Base-by-base conservation (phyloP, 2,797 vertebrate species). In the Leuciscus waleckii region DNA sequence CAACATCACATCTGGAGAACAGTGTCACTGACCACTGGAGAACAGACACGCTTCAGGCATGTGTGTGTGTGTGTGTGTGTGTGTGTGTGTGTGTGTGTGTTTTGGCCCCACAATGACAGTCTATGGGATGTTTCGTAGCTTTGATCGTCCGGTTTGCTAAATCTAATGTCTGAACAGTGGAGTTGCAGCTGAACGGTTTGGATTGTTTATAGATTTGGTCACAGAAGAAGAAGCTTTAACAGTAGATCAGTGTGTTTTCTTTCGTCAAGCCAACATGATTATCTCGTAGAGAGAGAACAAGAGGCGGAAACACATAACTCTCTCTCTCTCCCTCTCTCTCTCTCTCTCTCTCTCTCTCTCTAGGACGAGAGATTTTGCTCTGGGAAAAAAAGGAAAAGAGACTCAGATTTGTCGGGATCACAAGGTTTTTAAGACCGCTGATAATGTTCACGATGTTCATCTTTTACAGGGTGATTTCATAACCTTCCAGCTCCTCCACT, bases 401-500 rank as follows among this genome's bases (percentile, higher is more conserved):
- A 89, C 76, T 56, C 80, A 68, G 39, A 91, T 93, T 92, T 88
- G 81, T 88, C 79, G 88, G 81, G 87, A 90, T 91, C 91, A 90
- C 75, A 87, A 91, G 89, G 82, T 89, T 92, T 87, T 63, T 79
- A 58, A 80, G 63, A n/a, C 61, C 0, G 5, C 23, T 29, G 61
- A 7, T 29, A 14, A 14, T 16, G 61, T 63, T 29, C 58, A 29
- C n/a, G 14, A 14, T 29, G 58, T 29, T 69, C 1, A 35, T 35
- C 35, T 58, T 39, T 77, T 16, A 58, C 19, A 37, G n/a, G 29
- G 21, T 2, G 26, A 13, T 61, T 46, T 46, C 26, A 32, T 61
- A n/a, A 46, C 54, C 26, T 32, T 13, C 2, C 7, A 82, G 54
- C 26, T 67, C 63, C 79, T 87, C 51, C 67, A 35, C 73, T 46